Percentiles rank a stretch among this genome's conserved stretches.
phyloP scores from a whole-genome alignment of 2,888 invertebrate species.

The Crocallis elinguaria region DNA sequence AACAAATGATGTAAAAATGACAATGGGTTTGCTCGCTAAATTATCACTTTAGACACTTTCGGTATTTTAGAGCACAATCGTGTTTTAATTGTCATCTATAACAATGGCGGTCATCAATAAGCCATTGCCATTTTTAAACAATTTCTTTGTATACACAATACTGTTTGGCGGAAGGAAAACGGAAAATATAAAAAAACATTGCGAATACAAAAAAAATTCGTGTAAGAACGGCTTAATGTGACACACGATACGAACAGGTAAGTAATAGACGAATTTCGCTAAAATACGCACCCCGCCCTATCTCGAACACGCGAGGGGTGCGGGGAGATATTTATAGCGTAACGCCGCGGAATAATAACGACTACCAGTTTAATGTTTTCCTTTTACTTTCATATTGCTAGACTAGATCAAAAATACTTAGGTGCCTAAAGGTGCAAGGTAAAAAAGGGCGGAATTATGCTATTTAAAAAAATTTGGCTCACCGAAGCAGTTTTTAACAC shows the following conservation, averaged over 20 bases:
- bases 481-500: no score
- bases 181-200: neutral
- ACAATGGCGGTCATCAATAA: no score
- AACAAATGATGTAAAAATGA: no score
- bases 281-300: constrained; percentile 49
- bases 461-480: no score
- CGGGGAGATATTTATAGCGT: constrained; percentile 16
- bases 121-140: no score
- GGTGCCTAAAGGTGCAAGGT: no score
- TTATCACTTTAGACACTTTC: neutral
- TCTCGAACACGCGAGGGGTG: constrained; percentile 11
- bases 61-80: neutral
- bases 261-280: constrained; percentile 58
- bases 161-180: neutral
- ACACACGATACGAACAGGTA: constrained; percentile 40
- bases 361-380: constrained; percentile 1
- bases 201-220: constrained; percentile 9
- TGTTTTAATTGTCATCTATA: no score
- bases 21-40: no score
- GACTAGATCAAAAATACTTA: no score
- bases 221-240: constrained; percentile 4
- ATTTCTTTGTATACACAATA: no score
- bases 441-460: no score
- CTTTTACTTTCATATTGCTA: neutral
- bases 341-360: constrained; percentile 20